These are phyloP conservation scores for Cottus gobio DNA, from an alignment of 2,113 vertebrate species.

Conservation along the genomic window DNA sequence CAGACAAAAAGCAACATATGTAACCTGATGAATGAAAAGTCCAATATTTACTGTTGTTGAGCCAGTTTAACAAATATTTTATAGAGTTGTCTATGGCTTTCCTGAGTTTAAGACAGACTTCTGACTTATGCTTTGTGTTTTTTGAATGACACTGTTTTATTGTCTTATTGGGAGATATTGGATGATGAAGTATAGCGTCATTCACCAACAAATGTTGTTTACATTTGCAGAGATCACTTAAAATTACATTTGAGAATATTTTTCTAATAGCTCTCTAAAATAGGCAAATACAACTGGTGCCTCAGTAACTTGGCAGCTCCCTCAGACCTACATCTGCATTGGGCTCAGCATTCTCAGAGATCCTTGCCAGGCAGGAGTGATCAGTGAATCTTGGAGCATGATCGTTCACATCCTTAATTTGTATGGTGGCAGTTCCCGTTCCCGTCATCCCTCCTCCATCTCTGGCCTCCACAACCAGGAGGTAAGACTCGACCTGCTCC, in stretches of 20 bases:
- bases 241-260: neutral
- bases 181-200: neutral
- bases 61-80: too few species aligned
- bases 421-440: constrained; percentile 88
- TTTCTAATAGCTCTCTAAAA: neutral
- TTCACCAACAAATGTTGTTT: neutral
- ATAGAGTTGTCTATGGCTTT: neutral
- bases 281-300: neutral
- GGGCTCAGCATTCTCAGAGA: constrained; percentile 85
- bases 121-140: neutral
- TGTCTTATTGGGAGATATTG: neutral
- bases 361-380: constrained; percentile 77
- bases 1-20: neutral
- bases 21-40: neutral
- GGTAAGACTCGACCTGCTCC: constrained; percentile 85
- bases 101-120: neutral
- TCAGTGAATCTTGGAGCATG: constrained; percentile 86
- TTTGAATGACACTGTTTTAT: too few species aligned
- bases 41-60: neutral
- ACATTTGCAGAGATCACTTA: neutral
- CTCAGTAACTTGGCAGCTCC: neutral
- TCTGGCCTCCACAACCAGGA: constrained; percentile 88
- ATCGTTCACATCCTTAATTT: constrained; percentile 88
- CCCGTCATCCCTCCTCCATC: constrained; percentile 89
- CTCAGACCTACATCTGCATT: constrained; percentile 79